Evolutionary conservation across 1,140 invertebrate species (phyloP).

Genomic region (Physella acuta): DNA sequence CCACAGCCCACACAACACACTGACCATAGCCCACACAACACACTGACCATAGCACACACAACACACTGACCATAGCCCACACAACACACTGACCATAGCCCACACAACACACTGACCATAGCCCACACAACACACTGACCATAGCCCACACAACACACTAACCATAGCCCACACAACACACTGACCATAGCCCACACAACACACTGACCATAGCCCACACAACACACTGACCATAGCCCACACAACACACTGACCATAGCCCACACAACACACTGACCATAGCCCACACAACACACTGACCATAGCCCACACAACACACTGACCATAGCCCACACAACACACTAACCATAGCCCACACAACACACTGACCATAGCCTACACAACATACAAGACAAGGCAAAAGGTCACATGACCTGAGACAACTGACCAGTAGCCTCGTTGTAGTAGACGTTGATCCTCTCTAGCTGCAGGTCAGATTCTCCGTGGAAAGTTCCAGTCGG

Average conservation of each 20-base stretch:
- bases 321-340: no score
- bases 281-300: no score
- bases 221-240: neutral
- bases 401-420: neutral
- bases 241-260: neutral
- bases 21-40: neutral
- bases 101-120: neutral
- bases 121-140: neutral
- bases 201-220: neutral
- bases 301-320: no score
- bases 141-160: neutral
- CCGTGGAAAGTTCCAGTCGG: slow-evolving; percentile 62
- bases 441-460: slow-evolving; percentile 63
- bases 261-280: neutral
- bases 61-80: neutral
- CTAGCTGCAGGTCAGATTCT: slow-evolving; percentile 63
- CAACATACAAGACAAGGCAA: no score
- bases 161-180: neutral
- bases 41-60: neutral
- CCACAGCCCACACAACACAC: neutral
- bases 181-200: neutral
- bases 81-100: no score
- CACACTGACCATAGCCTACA: no score
- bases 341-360: no score
- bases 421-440: slow-evolving; percentile 61